Percentiles rank a stretch among this genome's conserved stretches.
Conservation (phyloP, 1,140 invertebrate genomes). For the Drosophila sp. region DNA sequence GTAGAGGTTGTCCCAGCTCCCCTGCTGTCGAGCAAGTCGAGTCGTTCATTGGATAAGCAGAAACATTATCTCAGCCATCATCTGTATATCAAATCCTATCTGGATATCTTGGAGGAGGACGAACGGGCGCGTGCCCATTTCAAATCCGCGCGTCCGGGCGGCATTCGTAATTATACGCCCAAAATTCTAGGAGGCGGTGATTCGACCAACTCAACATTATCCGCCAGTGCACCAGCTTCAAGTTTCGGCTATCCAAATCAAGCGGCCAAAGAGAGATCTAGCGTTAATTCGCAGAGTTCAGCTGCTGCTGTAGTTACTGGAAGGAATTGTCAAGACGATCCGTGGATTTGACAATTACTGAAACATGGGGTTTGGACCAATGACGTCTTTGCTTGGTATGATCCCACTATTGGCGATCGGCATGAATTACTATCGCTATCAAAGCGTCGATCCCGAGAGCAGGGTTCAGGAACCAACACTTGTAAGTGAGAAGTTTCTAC, state of each 20-base stretch:
- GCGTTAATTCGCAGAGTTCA: constrained; percentile 15
- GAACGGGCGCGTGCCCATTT: constrained; percentile 83
- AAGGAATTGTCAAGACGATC: constrained; percentile 66
- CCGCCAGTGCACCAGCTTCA: constrained; percentile 65
- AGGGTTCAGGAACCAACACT: constrained; percentile 89
- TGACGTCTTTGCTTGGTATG: constrained; percentile 88
- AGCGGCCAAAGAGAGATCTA: constrained; percentile 25
- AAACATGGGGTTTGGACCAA: constrained; percentile 84
- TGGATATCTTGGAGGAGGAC: constrained; percentile 86
- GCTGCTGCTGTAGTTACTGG: constrained; percentile 13
- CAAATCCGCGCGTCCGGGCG: constrained; percentile 85
- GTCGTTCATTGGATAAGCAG: constrained; percentile 86
- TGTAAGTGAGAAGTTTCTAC: constrained; percentile 86
- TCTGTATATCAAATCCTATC: constrained; percentile 87
- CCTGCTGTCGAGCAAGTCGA: constrained; percentile 76
- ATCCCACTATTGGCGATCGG: constrained; percentile 92
- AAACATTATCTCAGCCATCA: constrained; percentile 86
- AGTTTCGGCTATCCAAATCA: constrained; percentile 27
- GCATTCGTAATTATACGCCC: constrained; percentile 88
- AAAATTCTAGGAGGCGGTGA: constrained; percentile 86
- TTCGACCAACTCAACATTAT: constrained; percentile 41
- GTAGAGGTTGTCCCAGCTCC: constrained; percentile 71
- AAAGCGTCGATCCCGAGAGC: constrained; percentile 92
- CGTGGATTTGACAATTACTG: constrained; percentile 85
- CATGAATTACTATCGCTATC: constrained; percentile 92